phyloP scores from a whole-genome alignment of 1,140 invertebrate genomes.

The Apis laboriosa region DNA sequence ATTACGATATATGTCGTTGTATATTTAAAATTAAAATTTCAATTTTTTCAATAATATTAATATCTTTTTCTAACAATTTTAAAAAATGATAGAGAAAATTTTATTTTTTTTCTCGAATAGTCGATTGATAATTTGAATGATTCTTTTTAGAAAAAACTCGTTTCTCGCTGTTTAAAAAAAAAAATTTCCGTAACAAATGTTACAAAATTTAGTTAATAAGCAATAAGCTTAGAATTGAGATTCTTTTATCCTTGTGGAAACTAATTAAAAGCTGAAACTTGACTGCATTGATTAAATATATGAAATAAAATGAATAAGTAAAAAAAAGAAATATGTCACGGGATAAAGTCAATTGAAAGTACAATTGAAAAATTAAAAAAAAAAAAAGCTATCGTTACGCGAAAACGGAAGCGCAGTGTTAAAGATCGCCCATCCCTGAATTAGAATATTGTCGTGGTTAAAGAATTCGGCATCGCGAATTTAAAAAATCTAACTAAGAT shows the following conservation, averaged over 20 bases:
- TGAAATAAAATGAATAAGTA: background rate
- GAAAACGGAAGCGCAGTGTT: background rate
- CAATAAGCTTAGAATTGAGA: background rate
- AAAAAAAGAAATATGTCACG: background rate
- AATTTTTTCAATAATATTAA: too few relatives aligned
- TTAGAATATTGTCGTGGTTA: slow-evolving; percentile 40
- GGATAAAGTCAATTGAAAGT: background rate
- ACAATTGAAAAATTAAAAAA: background rate
- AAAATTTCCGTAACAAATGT: background rate
- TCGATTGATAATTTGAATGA: too few relatives aligned
- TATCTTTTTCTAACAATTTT: too few relatives aligned
- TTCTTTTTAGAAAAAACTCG: too few relatives aligned
- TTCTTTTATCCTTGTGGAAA: slow-evolving; percentile 16
- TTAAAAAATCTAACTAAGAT: slow-evolving; percentile 42
- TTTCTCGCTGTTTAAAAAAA: too few relatives aligned
- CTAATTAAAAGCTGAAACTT: background rate
- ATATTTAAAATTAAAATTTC: background rate
- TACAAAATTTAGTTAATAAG: background rate
- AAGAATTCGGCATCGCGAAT: slow-evolving; percentile 39
- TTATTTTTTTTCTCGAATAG: too few relatives aligned
- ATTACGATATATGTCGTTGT: background rate
- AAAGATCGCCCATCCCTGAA: slow-evolving; percentile 31
- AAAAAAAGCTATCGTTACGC: background rate
- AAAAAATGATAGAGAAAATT: background rate
- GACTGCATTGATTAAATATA: too few relatives aligned